Percentiles rank a stretch among this genome's conserved stretches.
Evolutionary conservation across 2,888 invertebrate species (phyloP).

Genomic region (Chromoteleia sp.): DNA sequence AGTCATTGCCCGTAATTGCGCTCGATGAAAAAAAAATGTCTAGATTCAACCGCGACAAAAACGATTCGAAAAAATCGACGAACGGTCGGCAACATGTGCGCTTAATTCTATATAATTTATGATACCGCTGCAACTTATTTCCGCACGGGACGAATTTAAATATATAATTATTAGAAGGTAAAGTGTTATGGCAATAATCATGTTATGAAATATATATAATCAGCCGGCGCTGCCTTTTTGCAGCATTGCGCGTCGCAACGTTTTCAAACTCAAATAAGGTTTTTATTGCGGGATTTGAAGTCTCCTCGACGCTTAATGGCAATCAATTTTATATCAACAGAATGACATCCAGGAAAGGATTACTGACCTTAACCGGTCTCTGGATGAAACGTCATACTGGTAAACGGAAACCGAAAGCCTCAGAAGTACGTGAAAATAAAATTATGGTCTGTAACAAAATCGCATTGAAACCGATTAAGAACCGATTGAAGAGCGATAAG

Average conservation of each 20-base stretch:
- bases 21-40: too few species aligned
- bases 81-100: conserved; percentile 18
- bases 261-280: neutral
- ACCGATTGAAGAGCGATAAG: too few species aligned
- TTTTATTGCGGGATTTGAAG: neutral
- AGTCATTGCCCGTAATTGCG: neutral
- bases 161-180: conserved; percentile 19
- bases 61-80: too few species aligned
- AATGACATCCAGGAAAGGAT: conserved; percentile 48
- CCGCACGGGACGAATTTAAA: neutral
- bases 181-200: neutral
- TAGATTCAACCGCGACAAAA: too few species aligned
- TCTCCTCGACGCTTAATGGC: conserved; percentile 2
- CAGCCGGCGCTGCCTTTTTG: too few species aligned
- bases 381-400: conserved; percentile 57
- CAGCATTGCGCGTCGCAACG: neutral
- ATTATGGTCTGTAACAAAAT: neutral
- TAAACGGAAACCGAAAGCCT: conserved; percentile 78
- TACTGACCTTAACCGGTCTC: conserved; percentile 34
- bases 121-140: conserved; percentile 1
- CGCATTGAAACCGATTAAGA: too few species aligned
- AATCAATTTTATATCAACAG: conserved; percentile 35
- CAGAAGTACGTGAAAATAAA: conserved; percentile 76
- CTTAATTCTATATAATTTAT: conserved; percentile 20
- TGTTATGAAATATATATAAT: too few species aligned